Percentiles rank a stretch among this genome's conserved stretches.
Evolutionary conservation across 2,888 invertebrate species (phyloP).

Genomic region (Hetaerina titia): DNA sequence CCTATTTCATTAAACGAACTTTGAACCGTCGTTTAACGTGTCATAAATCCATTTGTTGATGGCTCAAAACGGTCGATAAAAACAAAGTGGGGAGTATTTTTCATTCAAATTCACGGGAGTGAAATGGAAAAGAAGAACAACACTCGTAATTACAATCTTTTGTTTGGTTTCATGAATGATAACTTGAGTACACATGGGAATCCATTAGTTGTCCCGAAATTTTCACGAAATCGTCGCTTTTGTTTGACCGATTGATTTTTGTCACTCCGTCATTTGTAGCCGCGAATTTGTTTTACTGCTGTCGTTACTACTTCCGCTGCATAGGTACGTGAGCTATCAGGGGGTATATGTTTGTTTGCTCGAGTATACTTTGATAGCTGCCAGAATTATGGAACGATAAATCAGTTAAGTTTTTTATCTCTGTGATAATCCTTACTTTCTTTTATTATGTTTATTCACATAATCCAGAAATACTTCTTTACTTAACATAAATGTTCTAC

Average conservation of each 20-base stretch:
- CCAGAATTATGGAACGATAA: background rate
- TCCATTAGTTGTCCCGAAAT: background rate
- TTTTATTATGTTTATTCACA: too few relatives aligned
- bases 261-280: background rate
- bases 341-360: background rate
- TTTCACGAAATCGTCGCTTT: background rate
- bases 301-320: background rate
- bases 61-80: too few relatives aligned
- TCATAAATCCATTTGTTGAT: background rate
- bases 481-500: too few relatives aligned
- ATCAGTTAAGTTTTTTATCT: background rate
- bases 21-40: background rate
- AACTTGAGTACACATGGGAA: background rate
- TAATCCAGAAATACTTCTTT: too few relatives aligned
- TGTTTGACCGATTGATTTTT: background rate
- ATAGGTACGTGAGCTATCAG: conserved; percentile 8
- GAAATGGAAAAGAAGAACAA: background rate
- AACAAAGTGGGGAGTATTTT: background rate
- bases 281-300: background rate
- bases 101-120: background rate
- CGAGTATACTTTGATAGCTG: background rate
- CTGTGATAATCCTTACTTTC: too few relatives aligned
- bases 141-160: background rate
- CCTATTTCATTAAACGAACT: background rate
- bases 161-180: background rate